Evolutionary conservation across 2,113 vertebrate species (phyloP), one percentile per base, ranked within the genome.

Genomic region (Patagioenas fasciata): DNA sequence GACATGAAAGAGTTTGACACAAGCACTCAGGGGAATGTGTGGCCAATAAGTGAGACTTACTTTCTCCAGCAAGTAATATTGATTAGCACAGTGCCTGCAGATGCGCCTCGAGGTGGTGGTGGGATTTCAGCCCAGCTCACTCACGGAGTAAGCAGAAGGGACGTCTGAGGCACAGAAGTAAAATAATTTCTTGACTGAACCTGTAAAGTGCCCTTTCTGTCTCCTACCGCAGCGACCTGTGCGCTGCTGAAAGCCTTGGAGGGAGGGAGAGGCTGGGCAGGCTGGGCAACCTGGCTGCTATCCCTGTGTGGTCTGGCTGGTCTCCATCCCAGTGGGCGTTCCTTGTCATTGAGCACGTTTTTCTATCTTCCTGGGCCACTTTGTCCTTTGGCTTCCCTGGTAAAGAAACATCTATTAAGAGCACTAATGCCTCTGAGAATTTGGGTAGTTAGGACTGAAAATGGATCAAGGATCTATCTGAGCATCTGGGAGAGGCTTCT

Each of bases 1-100:
- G 94, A 96, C 69, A 72, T 91, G 83, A 96, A 64, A 82, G 88
- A 85, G 70, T 96, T 94, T 96, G 95, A 96, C 95, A 96, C 75
- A 50, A 64, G 89, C 86, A 91, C 86, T 92, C 93, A 91, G 84
- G 79, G 91, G 81, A 96, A 93, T 72, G 81, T 77, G 90, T 75
- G 80, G 66, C 86, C 77, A 73, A 94, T 88, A 95, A 93, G 87
- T 85, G 91, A 88, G 96, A 93, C 78, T 89, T 79, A 91, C 87
- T 93, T 91, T 93, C 64, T 74, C 61, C 86, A 90, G 82, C 91
- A 80, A 95, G 89, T 42, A 40, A 73, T 92, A 96, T 97, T 86
- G 96, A 97, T 95, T 70, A 95, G 53, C 2, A 0, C 69, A 86
- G 90, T 0, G 34, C 89, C 87, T 56, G 72, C 91, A 80, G 94